phyloP scores from a whole-genome alignment of 2,888 invertebrate genomes.

The Caenorhabditis sulstoni region DNA sequence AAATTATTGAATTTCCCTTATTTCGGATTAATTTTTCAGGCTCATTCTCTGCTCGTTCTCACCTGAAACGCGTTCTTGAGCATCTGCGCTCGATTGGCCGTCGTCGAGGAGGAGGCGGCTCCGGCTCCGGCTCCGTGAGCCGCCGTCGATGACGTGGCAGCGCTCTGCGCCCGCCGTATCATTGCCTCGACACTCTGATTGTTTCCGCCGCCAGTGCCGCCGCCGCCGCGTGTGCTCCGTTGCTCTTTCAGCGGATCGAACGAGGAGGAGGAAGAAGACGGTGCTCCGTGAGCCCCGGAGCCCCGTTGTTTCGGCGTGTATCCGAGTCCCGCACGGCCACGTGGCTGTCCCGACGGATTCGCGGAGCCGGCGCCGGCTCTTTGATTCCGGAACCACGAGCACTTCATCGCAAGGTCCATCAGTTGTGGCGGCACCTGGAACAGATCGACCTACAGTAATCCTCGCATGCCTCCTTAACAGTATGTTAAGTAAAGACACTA shows the following conservation, averaged over 20 bases:
- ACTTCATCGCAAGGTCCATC: slow-evolving; percentile 67
- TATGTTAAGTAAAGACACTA: no score
- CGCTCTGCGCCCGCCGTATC: slow-evolving; percentile 45
- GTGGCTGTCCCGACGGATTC: slow-evolving; percentile 18
- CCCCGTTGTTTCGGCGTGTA: slow-evolving; percentile 56
- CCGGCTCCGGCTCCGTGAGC: slow-evolving; percentile 1
- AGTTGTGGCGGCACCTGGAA: slow-evolving; percentile 59
- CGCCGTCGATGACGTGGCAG: slow-evolving; percentile 31
- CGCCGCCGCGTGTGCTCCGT: slow-evolving; percentile 3
- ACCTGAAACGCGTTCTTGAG: slow-evolving; percentile 68
- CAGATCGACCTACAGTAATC: no score
- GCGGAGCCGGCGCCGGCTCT: slow-evolving; percentile 34
- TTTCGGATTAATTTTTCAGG: no score
- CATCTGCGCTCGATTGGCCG: slow-evolving; percentile 59
- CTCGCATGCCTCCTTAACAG: no score
- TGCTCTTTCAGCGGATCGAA: slow-evolving; percentile 69
- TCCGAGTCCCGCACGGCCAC: slow-evolving; percentile 61
- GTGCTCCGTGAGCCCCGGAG: slow-evolving; percentile 13
- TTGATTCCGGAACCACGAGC: slow-evolving; percentile 63
- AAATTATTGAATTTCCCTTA: background rate
- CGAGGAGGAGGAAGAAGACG: slow-evolving; percentile 21
- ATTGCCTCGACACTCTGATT: slow-evolving; percentile 58
- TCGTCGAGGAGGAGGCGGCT: slow-evolving; percentile 24
- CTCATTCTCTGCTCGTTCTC: slow-evolving; percentile 9
- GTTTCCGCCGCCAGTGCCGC: slow-evolving; percentile 3